Conservation (phyloP, 2,888 invertebrate genomes). For the Drosophila infuscata region DNA sequence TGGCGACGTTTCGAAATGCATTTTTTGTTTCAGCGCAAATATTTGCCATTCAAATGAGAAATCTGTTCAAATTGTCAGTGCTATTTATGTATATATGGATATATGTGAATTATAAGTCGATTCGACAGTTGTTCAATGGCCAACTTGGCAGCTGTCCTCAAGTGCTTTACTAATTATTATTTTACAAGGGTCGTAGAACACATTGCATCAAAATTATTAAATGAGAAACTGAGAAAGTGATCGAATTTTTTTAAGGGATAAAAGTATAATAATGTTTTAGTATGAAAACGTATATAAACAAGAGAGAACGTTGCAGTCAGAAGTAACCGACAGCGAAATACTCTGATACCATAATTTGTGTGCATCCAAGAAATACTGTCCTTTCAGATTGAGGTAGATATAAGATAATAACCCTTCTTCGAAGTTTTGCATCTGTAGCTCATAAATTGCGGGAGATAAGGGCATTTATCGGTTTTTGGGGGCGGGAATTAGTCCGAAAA, state of each 20-base stretch:
- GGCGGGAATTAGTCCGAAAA: too few relatives aligned
- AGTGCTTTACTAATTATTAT: constrained; percentile 60
- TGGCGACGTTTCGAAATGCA: constrained; percentile 51
- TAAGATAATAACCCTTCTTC: too few relatives aligned
- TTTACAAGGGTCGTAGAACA: constrained; percentile 9
- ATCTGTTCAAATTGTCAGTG: constrained; percentile 65
- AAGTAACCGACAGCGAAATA: too few relatives aligned
- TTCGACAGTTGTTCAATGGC: constrained; percentile 69
- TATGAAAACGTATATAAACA: not conserved
- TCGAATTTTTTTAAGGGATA: not conserved
- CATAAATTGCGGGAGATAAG: too few relatives aligned
- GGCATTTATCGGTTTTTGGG: too few relatives aligned
- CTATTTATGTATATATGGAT: not conserved
- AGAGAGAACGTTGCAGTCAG: too few relatives aligned
- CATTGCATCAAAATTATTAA: not conserved
- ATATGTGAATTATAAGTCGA: constrained; percentile 3
- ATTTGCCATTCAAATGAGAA: constrained; percentile 78
- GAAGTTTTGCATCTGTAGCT: too few relatives aligned
- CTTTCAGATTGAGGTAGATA: too few relatives aligned
- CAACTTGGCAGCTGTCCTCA: constrained; percentile 60
- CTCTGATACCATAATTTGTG: too few relatives aligned
- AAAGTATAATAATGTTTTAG: not conserved
- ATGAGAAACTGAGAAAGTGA: not conserved
- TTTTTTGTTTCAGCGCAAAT: constrained; percentile 72
- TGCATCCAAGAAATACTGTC: too few relatives aligned